phyloP scores from a whole-genome alignment of 2,888 invertebrate genomes.

The Perizoma affinitatum region DNA sequence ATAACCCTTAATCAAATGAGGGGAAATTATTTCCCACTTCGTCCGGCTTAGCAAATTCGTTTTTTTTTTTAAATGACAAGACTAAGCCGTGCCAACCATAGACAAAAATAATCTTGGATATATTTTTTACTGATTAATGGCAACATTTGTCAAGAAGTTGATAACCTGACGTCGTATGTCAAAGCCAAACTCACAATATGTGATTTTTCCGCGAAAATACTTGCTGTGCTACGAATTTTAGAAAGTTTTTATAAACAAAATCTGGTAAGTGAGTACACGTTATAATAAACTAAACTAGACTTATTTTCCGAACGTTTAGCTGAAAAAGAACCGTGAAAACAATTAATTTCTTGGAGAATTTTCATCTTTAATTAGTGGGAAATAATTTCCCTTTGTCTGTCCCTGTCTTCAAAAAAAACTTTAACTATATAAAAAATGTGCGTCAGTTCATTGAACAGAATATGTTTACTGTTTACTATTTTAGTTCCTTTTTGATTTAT shows the following conservation, averaged over 20 bases:
- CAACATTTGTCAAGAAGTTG: conserved; percentile 14
- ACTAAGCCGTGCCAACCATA: conserved; percentile 13
- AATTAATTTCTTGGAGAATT: conserved; percentile 26
- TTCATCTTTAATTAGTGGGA: conserved; percentile 27
- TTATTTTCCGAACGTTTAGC: conserved; percentile 22
- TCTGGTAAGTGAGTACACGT: conserved; percentile 12
- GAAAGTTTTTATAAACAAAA: conserved; percentile 17
- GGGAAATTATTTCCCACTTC: too few relatives aligned
- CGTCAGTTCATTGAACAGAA: conserved; percentile 14
- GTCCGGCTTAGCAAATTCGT: too few relatives aligned
- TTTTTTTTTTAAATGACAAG: neutral
- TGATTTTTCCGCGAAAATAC: conserved; percentile 12
- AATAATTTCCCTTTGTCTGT: conserved; percentile 27
- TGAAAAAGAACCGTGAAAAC: conserved; percentile 23
- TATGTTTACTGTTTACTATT: conserved; percentile 9
- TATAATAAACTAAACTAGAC: conserved; percentile 16
- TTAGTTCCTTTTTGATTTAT: conserved; percentile 19
- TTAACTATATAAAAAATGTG: conserved; percentile 15
- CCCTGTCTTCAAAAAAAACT: conserved; percentile 17
- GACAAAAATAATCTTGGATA: conserved; percentile 16
- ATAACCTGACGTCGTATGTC: conserved; percentile 1
- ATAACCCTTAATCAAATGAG: neutral
- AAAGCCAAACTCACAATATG: conserved; percentile 14
- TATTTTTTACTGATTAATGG: conserved; percentile 15
- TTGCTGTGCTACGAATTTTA: conserved; percentile 12